These are phyloP conservation scores for Tenebrosternarchus preto DNA, from an alignment of 2,113 vertebrate species.

Conservation along the genomic window DNA sequence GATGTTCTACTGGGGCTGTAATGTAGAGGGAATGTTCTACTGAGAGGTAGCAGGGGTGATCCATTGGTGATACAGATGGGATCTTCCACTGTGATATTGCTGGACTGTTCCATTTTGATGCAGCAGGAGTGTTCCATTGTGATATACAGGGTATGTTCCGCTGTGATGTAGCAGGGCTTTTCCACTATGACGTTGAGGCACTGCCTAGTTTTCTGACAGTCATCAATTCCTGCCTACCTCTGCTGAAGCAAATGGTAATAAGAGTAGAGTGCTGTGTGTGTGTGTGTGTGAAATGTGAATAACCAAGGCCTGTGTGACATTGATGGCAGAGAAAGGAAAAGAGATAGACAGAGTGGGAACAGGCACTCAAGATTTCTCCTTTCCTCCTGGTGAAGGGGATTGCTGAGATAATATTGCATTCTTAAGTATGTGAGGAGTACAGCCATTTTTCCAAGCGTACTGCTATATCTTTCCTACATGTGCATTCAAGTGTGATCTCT, in stretches of 20 bases:
- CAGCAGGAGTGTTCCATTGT: too few species aligned
- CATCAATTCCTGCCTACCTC: neutral
- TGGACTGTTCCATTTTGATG: too few species aligned
- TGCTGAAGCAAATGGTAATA: slow-evolving; percentile 18
- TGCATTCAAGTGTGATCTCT: neutral
- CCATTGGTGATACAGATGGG: too few species aligned
- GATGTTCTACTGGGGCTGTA: too few species aligned
- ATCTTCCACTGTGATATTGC: too few species aligned
- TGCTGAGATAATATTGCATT: slow-evolving; percentile 24
- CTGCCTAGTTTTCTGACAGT: neutral
- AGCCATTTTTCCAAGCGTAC: slow-evolving; percentile 9
- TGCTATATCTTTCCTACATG: neutral
- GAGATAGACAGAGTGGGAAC: neutral
- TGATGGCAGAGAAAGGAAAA: neutral
- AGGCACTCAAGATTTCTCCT: slow-evolving; percentile 19
- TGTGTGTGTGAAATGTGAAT: neutral
- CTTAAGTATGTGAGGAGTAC: slow-evolving; percentile 1
- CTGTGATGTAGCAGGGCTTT: too few species aligned
- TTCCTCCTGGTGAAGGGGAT: neutral
- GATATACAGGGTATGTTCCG: too few species aligned
- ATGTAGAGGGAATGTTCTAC: too few species aligned
- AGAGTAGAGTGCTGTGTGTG: neutral
- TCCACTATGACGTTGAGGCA: neutral
- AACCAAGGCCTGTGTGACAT: too few species aligned
- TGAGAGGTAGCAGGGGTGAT: too few species aligned